Base-by-base conservation (phyloP, 2,113 vertebrate species). In the Aepyceros melampus region DNA sequence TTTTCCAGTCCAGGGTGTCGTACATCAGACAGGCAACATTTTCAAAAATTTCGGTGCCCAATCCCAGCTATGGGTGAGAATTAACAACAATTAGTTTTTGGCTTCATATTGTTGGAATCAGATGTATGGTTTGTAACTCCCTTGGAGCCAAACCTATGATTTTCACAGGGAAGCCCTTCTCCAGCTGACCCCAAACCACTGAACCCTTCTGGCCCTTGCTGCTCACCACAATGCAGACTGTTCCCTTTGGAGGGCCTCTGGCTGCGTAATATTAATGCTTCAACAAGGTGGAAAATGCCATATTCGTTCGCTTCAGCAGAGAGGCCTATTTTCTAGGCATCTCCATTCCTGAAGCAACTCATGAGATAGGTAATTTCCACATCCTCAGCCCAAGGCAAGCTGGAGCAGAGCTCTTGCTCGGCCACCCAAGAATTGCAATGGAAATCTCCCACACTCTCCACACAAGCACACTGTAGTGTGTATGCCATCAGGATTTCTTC, bases 11-110 rank as follows among this genome's bases (percentile, higher is more conserved):
- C 98, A 99, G 97, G 85, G 98, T 99, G 97, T 99, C 98, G 55
- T 99, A 99, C 97, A 99, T 99, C 85, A 99, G 98, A 96, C 96
- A 98, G 92, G 99, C 99, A 91, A 99, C 95, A 2, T 97, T 98
- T 49, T 99, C 99, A 98, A 99, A 99, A 51, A 99, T 96, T 0
- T 4, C 47, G 0, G 99, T 98, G 74, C 99, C 99, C 91, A 99
- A 92, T 31, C 96, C 96, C 98, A 99, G 98, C 99, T 99, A 45
- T 0, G 47, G 0, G 51, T 71, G 11, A 95, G 89, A 93, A 71
- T 21, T 55, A 95, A 98, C 99, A 74, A 99, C 99, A 99, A 98
- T 91, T 93, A 97, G 97, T 21, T 99, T 64, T n/a, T 84, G 8
- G 4, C 62, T 89, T 85, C 29, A 76, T 40, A 47, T 1, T 87